Evolutionary conservation across 2,797 vertebrate genomes (phyloP).

Genomic region (Hydrocynus forskahlii): DNA sequence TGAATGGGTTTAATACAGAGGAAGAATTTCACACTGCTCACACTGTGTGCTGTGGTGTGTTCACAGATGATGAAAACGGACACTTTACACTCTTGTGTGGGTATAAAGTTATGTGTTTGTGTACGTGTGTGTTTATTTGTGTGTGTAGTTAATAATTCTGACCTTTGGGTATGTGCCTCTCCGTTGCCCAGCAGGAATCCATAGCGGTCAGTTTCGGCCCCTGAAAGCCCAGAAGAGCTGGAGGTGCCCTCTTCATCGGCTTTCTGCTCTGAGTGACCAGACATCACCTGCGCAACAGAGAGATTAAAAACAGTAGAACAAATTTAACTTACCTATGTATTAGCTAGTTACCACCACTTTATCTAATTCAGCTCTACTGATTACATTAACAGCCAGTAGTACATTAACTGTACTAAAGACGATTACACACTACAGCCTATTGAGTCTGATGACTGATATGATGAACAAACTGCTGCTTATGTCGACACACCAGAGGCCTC

Average conservation of each 20-base stretch:
- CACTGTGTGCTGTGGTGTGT: too few relatives aligned
- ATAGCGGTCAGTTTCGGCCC: slow-evolving; percentile 78
- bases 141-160: slow-evolving; percentile 53
- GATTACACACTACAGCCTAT: not conserved
- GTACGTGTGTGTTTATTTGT: not conserved
- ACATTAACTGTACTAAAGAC: too few relatives aligned
- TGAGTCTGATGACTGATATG: not conserved
- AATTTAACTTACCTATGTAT: too few relatives aligned
- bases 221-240: slow-evolving; percentile 66
- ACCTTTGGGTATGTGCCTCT: slow-evolving; percentile 72
- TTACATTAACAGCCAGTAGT: not conserved
- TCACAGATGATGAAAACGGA: too few relatives aligned
- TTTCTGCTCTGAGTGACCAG: slow-evolving; percentile 50
- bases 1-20: too few relatives aligned
- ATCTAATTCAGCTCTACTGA: not conserved
- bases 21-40: too few relatives aligned
- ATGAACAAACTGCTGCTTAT: not conserved
- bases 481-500: slow-evolving; percentile 18
- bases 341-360: not conserved
- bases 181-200: slow-evolving; percentile 80
- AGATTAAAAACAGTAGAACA: not conserved
- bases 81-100: too few relatives aligned
- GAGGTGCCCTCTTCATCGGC: slow-evolving; percentile 68
- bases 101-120: too few relatives aligned
- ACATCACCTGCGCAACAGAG: slow-evolving; percentile 38